These are phyloP conservation scores for Stigmatopora nigra DNA, from an alignment of 2,113 vertebrate species.

Conservation along the genomic window DNA sequence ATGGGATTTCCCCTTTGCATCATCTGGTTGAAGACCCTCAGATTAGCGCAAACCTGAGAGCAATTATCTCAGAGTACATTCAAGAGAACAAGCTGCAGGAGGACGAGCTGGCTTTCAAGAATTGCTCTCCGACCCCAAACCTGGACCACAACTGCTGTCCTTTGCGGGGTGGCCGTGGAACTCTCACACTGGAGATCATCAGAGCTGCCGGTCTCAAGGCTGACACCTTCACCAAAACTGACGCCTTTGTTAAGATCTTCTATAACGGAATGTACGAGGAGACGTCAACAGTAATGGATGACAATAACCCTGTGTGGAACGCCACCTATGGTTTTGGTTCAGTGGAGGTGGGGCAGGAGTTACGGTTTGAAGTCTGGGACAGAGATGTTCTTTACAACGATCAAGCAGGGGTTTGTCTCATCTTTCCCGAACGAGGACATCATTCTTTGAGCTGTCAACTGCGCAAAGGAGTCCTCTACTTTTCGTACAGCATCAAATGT, in stretches of 20 bases:
- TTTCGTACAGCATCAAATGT: constrained; percentile 61
- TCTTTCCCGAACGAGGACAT: constrained; percentile 62
- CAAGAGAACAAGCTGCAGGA: constrained; percentile 59
- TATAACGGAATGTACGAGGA: constrained; percentile 63
- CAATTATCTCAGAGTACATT: constrained; percentile 56
- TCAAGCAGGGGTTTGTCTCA: constrained; percentile 51
- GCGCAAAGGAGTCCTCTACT: constrained; percentile 64
- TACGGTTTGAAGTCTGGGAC: constrained; percentile 74
- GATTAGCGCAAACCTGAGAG: constrained; percentile 57
- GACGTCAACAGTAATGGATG: constrained; percentile 57
- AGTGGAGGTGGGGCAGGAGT: constrained; percentile 60
- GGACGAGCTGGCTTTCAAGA: constrained; percentile 34
- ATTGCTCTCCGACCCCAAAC: constrained; percentile 60
- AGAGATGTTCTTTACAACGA: constrained; percentile 67
- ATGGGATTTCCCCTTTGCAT: constrained; percentile 68
- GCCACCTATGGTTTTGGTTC: constrained; percentile 57
- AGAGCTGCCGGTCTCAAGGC: constrained; percentile 58
- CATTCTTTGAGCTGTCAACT: constrained; percentile 66
- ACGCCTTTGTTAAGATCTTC: constrained; percentile 70
- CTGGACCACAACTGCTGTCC: constrained; percentile 73
- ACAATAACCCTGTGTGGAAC: constrained; percentile 70
- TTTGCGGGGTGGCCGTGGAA: constrained; percentile 56
- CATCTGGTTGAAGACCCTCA: constrained; percentile 59
- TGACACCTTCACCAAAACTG: constrained; percentile 64
- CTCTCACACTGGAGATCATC: constrained; percentile 54